Evolutionary conservation across 2,888 invertebrate species (phyloP).

Genomic region (Cinara cedri): DNA sequence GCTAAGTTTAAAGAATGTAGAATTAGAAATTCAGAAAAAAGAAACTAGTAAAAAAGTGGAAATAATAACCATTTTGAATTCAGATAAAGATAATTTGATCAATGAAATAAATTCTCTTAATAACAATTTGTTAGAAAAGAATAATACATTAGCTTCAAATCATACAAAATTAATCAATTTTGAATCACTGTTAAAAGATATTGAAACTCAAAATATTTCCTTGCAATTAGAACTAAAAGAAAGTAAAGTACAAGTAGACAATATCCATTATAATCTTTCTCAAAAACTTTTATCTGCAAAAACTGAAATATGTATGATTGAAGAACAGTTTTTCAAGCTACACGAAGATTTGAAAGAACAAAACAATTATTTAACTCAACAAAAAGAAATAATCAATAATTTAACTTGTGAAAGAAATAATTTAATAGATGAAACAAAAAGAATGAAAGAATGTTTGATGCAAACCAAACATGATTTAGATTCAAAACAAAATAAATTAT

Average conservation of each 20-base stretch:
- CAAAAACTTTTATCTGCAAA: neutral
- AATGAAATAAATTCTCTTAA: constrained; percentile 14
- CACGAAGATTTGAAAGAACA: neutral
- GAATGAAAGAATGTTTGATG: neutral
- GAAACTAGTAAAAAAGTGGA: neutral
- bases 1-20: neutral
- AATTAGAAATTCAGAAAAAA: neutral
- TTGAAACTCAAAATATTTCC: neutral
- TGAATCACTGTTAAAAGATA: constrained; percentile 8
- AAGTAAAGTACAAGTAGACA: neutral
- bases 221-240: constrained; percentile 14
- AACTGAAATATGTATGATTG: neutral
- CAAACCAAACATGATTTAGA: constrained; percentile 3
- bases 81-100: constrained; percentile 30
- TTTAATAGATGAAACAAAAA: constrained; percentile 6
- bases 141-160: neutral
- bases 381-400: neutral
- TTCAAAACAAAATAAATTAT: constrained; percentile 4
- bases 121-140: constrained; percentile 8
- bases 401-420: constrained; percentile 27
- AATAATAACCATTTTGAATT: neutral
- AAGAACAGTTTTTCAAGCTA: neutral
- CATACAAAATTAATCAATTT: neutral
- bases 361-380: neutral
- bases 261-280: neutral